These are phyloP conservation scores for Drosophila ananassae DNA, from an alignment of 1,140 invertebrate genomes.

Conservation along the genomic window DNA sequence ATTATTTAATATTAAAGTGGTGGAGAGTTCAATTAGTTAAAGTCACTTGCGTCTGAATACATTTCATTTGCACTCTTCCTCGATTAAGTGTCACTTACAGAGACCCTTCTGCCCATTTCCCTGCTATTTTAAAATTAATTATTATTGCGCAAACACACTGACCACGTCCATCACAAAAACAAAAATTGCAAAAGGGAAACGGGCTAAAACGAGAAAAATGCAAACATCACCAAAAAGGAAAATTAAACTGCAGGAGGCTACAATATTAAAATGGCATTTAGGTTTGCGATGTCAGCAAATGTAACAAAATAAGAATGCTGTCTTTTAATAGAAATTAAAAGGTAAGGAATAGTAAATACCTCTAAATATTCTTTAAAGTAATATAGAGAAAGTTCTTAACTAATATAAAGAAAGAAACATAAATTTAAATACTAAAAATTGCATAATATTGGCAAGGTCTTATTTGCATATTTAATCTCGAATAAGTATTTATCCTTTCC, in stretches of 20 bases:
- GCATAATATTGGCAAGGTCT: neutral
- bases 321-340: neutral
- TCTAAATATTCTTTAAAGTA: neutral
- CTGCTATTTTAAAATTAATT: slow-evolving; percentile 50
- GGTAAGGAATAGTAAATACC: neutral
- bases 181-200: neutral
- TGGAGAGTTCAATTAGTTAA: slow-evolving; percentile 17
- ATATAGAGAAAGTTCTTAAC: neutral
- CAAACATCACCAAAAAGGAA: slow-evolving; percentile 43
- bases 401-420: neutral
- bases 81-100: slow-evolving; percentile 29
- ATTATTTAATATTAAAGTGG: slow-evolving; percentile 8
- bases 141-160: slow-evolving; percentile 33
- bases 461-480: neutral
- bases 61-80: slow-evolving; percentile 9
- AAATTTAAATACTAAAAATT: no score
- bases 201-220: slow-evolving; percentile 16
- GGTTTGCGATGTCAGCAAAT: slow-evolving; percentile 26
- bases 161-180: neutral
- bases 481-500: neutral
- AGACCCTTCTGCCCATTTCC: slow-evolving; percentile 26
- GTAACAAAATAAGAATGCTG: slow-evolving; percentile 6
- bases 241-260: slow-evolving; percentile 31
- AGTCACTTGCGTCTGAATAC: neutral
- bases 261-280: slow-evolving; percentile 16